Conservation (phyloP, 2,888 invertebrate species). For the Oligia strigilis region DNA sequence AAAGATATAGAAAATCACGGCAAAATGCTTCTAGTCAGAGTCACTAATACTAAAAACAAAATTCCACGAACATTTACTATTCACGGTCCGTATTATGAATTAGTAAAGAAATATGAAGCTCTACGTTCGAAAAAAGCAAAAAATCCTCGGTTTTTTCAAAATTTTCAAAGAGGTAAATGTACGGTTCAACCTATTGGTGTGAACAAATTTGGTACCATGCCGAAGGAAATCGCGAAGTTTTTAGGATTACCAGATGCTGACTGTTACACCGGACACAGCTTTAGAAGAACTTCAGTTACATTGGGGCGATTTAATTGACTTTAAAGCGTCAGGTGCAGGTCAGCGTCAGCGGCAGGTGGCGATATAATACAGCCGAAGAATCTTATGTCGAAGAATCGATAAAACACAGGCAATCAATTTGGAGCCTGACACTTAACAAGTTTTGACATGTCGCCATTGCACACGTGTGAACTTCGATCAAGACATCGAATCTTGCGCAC, state of each 20-base stretch:
- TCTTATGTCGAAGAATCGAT: background rate
- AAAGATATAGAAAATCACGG: constrained; percentile 23
- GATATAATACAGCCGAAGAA: background rate
- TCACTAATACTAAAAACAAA: background rate
- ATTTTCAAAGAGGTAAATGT: constrained; percentile 25
- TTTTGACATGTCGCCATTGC: background rate
- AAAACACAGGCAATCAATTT: too few relatives aligned
- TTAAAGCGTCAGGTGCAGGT: too few relatives aligned
- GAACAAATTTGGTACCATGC: constrained; percentile 24
- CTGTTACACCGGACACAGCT: constrained; percentile 28
- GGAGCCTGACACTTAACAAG: background rate
- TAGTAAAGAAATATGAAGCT: constrained; percentile 27
- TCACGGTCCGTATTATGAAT: constrained; percentile 18
- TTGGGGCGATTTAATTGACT: constrained; percentile 1
- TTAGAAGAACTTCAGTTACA: constrained; percentile 15
- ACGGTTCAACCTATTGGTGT: constrained; percentile 26
- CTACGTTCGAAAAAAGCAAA: constrained; percentile 23
- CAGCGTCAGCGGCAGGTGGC: background rate
- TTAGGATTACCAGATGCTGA: constrained; percentile 23
- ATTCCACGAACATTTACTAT: constrained; percentile 10
- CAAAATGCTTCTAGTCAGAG: constrained; percentile 15
- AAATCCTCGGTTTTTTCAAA: constrained; percentile 15
- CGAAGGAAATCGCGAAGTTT: constrained; percentile 35
- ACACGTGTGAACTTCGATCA: too few relatives aligned
- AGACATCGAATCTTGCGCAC: background rate